These are phyloP conservation scores for Heliopora coerulea DNA, from an alignment of 92 coral and sea anemone species.

Conservation along the genomic window DNA sequence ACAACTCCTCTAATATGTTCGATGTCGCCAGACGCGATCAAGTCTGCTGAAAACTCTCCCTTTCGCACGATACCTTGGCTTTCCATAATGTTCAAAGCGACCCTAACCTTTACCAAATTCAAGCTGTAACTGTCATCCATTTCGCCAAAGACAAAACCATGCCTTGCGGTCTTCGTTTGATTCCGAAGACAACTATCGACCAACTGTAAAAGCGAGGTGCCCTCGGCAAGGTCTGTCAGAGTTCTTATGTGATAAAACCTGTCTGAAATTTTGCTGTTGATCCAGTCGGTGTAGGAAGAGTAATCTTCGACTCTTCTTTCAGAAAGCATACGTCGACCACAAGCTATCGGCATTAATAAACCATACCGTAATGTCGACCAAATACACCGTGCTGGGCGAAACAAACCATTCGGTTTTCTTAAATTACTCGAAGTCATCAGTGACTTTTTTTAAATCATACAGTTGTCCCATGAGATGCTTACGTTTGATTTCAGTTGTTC, in stretches of 20 bases:
- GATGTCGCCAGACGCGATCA: constrained; percentile 31
- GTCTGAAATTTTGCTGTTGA: constrained; percentile 33
- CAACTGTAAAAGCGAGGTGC: constrained; percentile 29
- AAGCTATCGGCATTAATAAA: constrained; percentile 31
- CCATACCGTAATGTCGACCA: constrained; percentile 16
- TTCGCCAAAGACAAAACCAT: constrained; percentile 36
- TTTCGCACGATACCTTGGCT: constrained; percentile 9
- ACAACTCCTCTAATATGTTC: constrained; percentile 37
- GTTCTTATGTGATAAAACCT: constrained; percentile 15
- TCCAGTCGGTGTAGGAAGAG: constrained; percentile 33
- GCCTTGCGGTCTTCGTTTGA: not conserved
- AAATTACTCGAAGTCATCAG: constrained; percentile 9
- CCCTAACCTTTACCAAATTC: constrained; percentile 31
- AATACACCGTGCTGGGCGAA: constrained; percentile 23
- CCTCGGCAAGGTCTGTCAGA: constrained; percentile 23
- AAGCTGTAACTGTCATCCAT: constrained; percentile 29
- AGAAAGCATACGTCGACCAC: constrained; percentile 33
- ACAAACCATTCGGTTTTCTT: constrained; percentile 22
- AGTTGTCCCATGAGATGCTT: not conserved
- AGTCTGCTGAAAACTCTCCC: constrained; percentile 39
- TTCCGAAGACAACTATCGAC: constrained; percentile 31
- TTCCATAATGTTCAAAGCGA: constrained; percentile 32
- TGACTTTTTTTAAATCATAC: not conserved
- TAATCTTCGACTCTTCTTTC: constrained; percentile 13
- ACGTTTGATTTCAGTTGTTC: too few relatives aligned